Conservation (phyloP, 2,113 vertebrate genomes). For the Sclerurus mexicanus region DNA sequence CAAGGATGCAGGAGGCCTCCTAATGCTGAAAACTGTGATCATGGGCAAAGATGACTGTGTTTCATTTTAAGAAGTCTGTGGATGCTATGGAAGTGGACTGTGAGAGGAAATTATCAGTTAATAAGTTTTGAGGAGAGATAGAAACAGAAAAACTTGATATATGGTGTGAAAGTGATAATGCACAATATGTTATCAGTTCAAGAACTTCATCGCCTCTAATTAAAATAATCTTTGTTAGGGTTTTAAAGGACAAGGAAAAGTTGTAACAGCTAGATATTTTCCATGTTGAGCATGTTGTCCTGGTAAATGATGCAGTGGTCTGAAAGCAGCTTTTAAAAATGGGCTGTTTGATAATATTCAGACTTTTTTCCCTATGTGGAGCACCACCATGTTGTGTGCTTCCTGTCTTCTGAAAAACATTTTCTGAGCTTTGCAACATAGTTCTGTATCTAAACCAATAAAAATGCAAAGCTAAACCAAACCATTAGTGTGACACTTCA, state of each 20-base stretch:
- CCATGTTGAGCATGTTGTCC: not conserved
- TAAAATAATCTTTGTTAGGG: not conserved
- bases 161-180: not conserved
- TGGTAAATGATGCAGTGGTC: rapidly evolving
- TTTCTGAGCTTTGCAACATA: not conserved
- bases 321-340: not conserved
- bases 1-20: not conserved
- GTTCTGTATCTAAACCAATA: not conserved
- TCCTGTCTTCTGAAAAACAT: not conserved
- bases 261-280: not conserved
- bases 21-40: not conserved
- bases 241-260: not conserved
- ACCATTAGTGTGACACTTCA: not conserved
- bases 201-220: not conserved
- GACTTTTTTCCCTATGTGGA: not conserved
- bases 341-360: not conserved
- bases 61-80: not conserved
- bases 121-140: not conserved
- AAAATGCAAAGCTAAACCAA: not conserved
- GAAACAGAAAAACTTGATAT: not conserved
- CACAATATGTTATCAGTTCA: not conserved
- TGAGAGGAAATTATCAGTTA: not conserved
- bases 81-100: not conserved
- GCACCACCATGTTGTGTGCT: not conserved
- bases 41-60: not conserved